Base-by-base conservation (phyloP, 2,113 vertebrate species). In the Ranitomeya variabilis region DNA sequence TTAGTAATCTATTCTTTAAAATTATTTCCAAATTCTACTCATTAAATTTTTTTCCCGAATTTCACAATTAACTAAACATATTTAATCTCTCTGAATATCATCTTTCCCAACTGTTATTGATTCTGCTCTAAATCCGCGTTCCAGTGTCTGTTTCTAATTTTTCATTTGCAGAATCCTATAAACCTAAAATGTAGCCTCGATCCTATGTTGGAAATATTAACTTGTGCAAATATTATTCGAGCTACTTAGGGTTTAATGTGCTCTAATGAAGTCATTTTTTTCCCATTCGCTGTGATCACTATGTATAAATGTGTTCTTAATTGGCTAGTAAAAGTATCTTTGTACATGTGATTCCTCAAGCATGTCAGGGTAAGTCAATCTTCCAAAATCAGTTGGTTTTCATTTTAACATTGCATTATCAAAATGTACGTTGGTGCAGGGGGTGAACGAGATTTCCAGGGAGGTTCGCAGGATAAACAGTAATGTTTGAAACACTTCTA, bases 111-210 rank as follows among this genome's bases (percentile, higher is more conserved):
- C 16, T 64, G 26, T 62, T 16, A 45, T 16, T 37, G 55, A 31
- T 62, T 81, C 59, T 59, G 62, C 59, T 62, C 57, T 19, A 62
- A 54, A 62, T 21, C 80, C 57, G 62, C 15, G 77, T 55, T 57
- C 52, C 52, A 69, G 45, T 84, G 45, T 84, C 64, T 83, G 81
- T 67, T 83, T 69, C 66, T 84, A 60, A 52, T 84, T 54, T 45
- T 26, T 69, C 0, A 7, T 69, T 83, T 52, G 31, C 66, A 9
- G n/a, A 69, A 69, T 69, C 69, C 73, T 64, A 55, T 83, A n/a
- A 14, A 52, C 60, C 67, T 83, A 67, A 94, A 52, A 85, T 90
- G 95, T 94, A 69, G 55, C 55, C 52, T 84, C 51, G 12, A 16
- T 69, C 51, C 77, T 23, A 79, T 57, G 21, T 51, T 71, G 60